Conservation (phyloP, 2,113 vertebrate genomes). For the Hydrolagus affinis region DNA sequence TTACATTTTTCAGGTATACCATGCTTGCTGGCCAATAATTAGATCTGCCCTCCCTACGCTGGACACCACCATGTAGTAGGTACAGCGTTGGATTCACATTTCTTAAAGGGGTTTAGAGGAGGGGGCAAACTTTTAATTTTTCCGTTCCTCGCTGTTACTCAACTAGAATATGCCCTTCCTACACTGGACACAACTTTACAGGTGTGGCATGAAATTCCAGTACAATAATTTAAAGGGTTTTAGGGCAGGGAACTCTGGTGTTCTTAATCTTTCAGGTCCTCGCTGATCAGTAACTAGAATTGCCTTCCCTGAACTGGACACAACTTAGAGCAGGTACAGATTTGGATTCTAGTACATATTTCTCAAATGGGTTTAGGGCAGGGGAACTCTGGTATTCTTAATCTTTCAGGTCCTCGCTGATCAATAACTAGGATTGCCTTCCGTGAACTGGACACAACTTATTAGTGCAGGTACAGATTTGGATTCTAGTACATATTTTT, state of each 20-base stretch:
- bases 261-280: constrained; percentile 12
- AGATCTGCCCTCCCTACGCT: background rate
- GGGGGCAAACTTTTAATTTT: background rate
- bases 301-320: background rate
- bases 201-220: background rate
- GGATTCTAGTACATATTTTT: background rate
- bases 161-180: background rate
- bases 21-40: background rate
- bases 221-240: background rate
- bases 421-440: background rate
- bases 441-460: background rate
- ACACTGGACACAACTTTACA: background rate
- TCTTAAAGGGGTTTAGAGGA: background rate
- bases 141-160: background rate
- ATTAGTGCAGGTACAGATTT: background rate
- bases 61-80: background rate
- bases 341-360: background rate
- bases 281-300: background rate
- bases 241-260: background rate
- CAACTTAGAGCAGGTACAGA: background rate
- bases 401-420: background rate
- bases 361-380: background rate
- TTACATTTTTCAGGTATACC: background rate
- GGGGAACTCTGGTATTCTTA: background rate
- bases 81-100: background rate